phyloP scores from a whole-genome alignment of 2,113 vertebrate species.

The Calidris pygmaea region DNA sequence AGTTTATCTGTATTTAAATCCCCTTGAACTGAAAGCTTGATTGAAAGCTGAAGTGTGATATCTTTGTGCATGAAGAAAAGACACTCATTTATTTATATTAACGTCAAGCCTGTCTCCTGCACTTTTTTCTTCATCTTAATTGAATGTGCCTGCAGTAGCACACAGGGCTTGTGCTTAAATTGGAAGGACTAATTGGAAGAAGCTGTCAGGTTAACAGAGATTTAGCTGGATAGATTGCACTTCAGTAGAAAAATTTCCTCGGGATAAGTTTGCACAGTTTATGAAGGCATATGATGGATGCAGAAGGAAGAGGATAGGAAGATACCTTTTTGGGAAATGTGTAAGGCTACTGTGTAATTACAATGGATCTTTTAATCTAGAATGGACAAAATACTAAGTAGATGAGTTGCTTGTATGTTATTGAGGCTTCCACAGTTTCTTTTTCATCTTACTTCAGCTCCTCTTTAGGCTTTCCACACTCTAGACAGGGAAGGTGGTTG shows the following conservation, averaged over 20 bases:
- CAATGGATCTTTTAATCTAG: neutral
- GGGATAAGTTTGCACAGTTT: neutral
- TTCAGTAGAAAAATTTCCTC: neutral
- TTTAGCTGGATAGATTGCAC: conserved; percentile 25
- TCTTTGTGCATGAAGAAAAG: conserved; percentile 27
- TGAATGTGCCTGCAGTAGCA: conserved; percentile 1
- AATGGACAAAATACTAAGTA: neutral
- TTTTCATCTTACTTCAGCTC: neutral
- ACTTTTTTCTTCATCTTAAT: conserved; percentile 25
- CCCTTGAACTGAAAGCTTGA: neutral
- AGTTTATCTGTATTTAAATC: conserved; percentile 5
- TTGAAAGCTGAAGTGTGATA: neutral
- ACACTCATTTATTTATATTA: conserved; percentile 41
- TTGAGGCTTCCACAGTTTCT: neutral
- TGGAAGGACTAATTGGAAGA: conserved; percentile 36
- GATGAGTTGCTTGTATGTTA: neutral
- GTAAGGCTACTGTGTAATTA: neutral
- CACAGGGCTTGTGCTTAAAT: neutral
- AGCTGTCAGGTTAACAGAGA: conserved; percentile 36
- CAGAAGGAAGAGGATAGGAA: neutral
- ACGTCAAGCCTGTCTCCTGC: conserved; percentile 16
- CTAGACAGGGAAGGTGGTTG: neutral
- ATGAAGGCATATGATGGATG: neutral
- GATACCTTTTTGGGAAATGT: neutral
- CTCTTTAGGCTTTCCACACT: neutral